Evolutionary conservation across 2,888 invertebrate genomes (phyloP), one percentile per base, ranked within the genome.

Genomic region (Coenonympha glycerion): DNA sequence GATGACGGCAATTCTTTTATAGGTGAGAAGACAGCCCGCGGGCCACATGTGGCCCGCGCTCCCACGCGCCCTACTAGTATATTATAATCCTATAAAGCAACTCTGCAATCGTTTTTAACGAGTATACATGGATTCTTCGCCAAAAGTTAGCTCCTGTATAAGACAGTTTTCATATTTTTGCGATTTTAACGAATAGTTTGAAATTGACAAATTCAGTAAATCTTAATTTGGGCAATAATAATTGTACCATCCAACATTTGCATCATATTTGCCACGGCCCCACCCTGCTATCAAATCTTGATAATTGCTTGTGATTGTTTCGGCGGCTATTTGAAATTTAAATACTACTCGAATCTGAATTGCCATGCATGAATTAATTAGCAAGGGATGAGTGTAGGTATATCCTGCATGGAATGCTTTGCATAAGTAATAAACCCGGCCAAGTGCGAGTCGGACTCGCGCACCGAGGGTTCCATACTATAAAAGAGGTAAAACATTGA

Each of bases 251-350:
- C 31, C 13, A 55, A 56, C 57, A 61, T 63, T 56, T 63, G 57
- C 63, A 64, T 64, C 41, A 41, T 41, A 62, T 62, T 64, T 60
- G 56, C 55, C 53, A n/a, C n/a, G n/a, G 45, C 39, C 53, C 39
- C 30, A 30, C 22, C 19, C 30, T 37, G 51, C 33, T 48, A 47
- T 22, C 34, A 58, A 62, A 65, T 60, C 62, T 63, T 61, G 60
- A 66, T 72, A 72, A 71, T 72, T 68, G 65, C 60, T 64, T 65
- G 65, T 69, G 69, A 72, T 73, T 72, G 71, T 72, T 72, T 70
- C 71, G 67, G 60, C 54, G 60, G 62, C 59, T 62, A 71, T 73
- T 69, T 71, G 72, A 71, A 73, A 71, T 73, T 69, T 71, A 71
- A 71, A 73, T 73, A 71, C 68, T 63, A 61, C 34, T 66, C 64